Evolutionary conservation across 2,113 vertebrate genomes (phyloP), one percentile per base, ranked within the genome.

Genomic region (Hepsetus odoe): DNA sequence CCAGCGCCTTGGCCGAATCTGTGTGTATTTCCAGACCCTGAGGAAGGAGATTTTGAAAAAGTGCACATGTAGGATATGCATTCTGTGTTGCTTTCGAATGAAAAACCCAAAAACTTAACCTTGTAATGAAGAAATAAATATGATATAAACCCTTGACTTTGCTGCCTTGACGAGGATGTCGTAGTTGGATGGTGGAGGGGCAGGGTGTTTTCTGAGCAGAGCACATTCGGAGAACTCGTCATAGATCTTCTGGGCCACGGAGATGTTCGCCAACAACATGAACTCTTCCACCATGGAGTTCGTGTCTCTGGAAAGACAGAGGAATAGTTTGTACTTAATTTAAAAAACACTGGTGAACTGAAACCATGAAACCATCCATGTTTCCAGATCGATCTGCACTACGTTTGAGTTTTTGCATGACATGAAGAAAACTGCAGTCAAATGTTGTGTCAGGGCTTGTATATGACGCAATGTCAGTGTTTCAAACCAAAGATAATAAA

Each of bases 281-380:
- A 99, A 99, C 90, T 99, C 97, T 90, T 99, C 97, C 20, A 99
- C 96, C 97, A 98, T 96, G 75, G 97, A 99, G 90, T 99, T 99
- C 62, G 97, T 99, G 90, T 99, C 97, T 92, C 98, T 99, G 64
- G 0, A 24, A 3, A 69, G 32, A 22, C 13, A 38, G 64, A 58
- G 40, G 8, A 56, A 22, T 2, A 67, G 40, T 33, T 44, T 44
- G 16, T 12, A 44, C n/a, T n/a, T n/a, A n/a, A n/a, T n/a, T n/a
- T n/a, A n/a, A n/a, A n/a, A n/a, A n/a, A n/a, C n/a, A n/a, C n/a
- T n/a, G n/a, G n/a, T n/a, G n/a, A n/a, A n/a, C n/a, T n/a, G n/a
- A n/a, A n/a, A n/a, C n/a, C n/a, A n/a, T n/a, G n/a, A n/a, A n/a
- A n/a, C n/a, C n/a, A n/a, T n/a, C n/a, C n/a, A n/a, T n/a, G n/a